A percentile compares a stretch with the other conserved stretches of the same genome.
phyloP scores from a whole-genome alignment of 2,888 invertebrate genomes.

The Polylopha cassiicola region DNA sequence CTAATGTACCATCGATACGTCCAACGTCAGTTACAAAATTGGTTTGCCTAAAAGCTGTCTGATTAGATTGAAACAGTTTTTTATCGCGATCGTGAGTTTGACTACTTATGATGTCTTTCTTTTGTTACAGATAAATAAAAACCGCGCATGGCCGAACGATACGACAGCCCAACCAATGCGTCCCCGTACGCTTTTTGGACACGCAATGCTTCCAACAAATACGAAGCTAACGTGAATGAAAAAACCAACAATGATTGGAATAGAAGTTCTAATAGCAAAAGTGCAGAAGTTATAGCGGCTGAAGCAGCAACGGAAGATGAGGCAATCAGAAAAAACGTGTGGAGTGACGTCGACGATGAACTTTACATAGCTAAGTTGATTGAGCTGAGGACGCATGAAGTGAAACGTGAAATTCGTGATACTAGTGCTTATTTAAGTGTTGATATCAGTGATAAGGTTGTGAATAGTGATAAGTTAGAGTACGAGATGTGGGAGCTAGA shows the following conservation, averaged over 20 bases:
- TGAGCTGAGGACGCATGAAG: constrained; percentile 65
- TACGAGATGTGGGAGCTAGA: constrained; percentile 85
- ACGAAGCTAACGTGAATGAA: constrained; percentile 25
- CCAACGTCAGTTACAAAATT: constrained; percentile 47
- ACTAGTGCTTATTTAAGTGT: constrained; percentile 58
- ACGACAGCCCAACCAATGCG: constrained; percentile 63
- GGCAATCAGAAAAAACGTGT: constrained; percentile 64
- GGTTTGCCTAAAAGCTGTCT: constrained; percentile 23
- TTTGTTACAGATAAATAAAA: constrained; percentile 68
- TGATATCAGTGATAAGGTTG: constrained; percentile 72
- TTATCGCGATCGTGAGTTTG: constrained; percentile 26
- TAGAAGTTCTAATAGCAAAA: constrained; percentile 7
- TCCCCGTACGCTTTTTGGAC: constrained; percentile 69
- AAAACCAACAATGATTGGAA: constrained; percentile 24
- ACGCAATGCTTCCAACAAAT: constrained; percentile 47
- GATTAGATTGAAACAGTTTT: constrained; percentile 9
- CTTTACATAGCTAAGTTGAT: constrained; percentile 70
- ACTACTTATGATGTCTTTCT: constrained; percentile 27
- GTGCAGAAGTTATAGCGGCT: constrained; percentile 52
- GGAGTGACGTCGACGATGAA: constrained; percentile 72
- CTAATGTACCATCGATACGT: constrained; percentile 45
- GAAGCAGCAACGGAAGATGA: constrained; percentile 48
- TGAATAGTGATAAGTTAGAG: constrained; percentile 76
- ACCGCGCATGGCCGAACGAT: constrained; percentile 71
- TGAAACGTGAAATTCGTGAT: constrained; percentile 70